A percentile compares a stretch with the other conserved stretches of the same genome.
Evolutionary conservation across 2,797 vertebrate species (phyloP).

Genomic region (Nannoperca obscura): DNA sequence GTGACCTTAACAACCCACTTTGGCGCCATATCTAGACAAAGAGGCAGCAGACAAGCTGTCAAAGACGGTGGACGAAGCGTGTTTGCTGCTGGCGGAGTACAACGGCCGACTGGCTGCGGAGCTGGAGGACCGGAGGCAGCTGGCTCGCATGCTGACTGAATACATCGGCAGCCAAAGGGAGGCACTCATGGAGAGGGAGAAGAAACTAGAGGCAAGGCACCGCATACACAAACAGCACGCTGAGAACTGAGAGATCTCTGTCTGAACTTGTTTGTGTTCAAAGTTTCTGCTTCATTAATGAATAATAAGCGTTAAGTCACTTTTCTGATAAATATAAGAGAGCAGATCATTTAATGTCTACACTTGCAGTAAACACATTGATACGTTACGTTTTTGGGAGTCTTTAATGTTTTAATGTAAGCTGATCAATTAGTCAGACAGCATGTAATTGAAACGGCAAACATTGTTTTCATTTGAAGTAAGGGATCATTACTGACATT

Average conservation of each 20-base stretch:
- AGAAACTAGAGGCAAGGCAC: conserved; percentile 92
- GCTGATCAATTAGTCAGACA: background rate
- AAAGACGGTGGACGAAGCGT: conserved; percentile 97
- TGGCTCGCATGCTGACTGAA: conserved; percentile 96
- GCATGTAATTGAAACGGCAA: background rate
- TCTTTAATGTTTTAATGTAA: too few relatives aligned
- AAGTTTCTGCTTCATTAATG: background rate
- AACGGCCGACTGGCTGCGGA: conserved; percentile 97
- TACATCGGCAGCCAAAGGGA: conserved; percentile 98
- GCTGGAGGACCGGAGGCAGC: conserved; percentile 96
- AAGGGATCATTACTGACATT: background rate
- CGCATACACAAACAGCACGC: background rate
- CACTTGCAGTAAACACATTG: background rate
- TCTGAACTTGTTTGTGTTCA: background rate
- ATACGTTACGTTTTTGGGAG: background rate
- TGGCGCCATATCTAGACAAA: conserved; percentile 87
- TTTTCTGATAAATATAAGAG: background rate
- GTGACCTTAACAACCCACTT: background rate
- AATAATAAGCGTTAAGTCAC: background rate
- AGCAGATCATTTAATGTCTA: background rate
- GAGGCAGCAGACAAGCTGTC: conserved; percentile 96
- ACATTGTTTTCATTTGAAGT: background rate
- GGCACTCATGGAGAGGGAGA: conserved; percentile 93
- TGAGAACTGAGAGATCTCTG: background rate
- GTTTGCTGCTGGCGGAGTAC: conserved; percentile 96